phyloP scores from a whole-genome alignment of 35 echinoderm and acorn worm genomes.

The Lytechinus variegatus region DNA sequence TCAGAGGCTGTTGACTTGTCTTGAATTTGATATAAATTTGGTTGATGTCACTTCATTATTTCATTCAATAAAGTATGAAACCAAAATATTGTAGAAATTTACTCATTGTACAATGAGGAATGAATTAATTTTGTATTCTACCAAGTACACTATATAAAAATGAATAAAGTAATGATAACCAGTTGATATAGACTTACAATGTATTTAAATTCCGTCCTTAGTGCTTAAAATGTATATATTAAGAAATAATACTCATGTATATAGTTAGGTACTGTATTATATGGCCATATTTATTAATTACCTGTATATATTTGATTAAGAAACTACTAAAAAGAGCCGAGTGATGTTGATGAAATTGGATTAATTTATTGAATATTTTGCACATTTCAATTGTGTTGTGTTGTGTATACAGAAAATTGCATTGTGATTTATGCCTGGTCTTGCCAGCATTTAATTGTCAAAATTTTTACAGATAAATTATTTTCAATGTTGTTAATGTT shows the following conservation, averaged over 20 bases:
- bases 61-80: too few relatives aligned
- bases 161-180: too few relatives aligned
- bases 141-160: too few relatives aligned
- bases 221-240: background rate
- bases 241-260: background rate
- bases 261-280: background rate
- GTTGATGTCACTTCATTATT: too few relatives aligned
- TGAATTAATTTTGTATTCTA: too few relatives aligned
- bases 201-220: background rate
- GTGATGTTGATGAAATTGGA: background rate
- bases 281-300: background rate
- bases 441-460: slow-evolving; percentile 7
- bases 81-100: too few relatives aligned
- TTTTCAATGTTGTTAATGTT: too few relatives aligned
- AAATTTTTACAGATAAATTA: background rate
- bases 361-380: slow-evolving; percentile 11
- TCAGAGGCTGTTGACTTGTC: too few relatives aligned
- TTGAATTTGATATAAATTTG: too few relatives aligned
- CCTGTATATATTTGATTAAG: background rate
- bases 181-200: too few relatives aligned
- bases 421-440: background rate
- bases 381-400: background rate
- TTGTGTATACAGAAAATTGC: background rate
- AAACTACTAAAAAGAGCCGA: background rate
- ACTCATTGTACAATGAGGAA: too few relatives aligned